Evolutionary conservation across 2,888 invertebrate species (phyloP).

Genomic region (Meganola albula): DNA sequence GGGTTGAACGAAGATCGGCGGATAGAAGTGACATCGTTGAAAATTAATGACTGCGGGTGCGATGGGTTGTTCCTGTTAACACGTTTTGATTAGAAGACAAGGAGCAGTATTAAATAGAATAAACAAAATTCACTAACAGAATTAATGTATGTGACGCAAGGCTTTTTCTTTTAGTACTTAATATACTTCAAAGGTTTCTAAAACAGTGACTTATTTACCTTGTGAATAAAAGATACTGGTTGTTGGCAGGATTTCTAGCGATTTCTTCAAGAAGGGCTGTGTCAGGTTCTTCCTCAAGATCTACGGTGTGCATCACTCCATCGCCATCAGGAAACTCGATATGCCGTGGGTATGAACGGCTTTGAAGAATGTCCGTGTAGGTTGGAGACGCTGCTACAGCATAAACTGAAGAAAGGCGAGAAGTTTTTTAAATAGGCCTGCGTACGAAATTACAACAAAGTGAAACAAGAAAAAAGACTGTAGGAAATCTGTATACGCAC

Average conservation of each 20-base stretch:
- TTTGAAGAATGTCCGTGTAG: neutral
- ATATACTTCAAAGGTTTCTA: too few species aligned
- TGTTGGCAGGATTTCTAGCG: conserved; percentile 37
- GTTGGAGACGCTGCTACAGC: conserved; percentile 36
- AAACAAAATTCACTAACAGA: neutral
- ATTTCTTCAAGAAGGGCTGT: conserved; percentile 32
- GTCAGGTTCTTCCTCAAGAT: conserved; percentile 37
- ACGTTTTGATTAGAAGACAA: too few species aligned
- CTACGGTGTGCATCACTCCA: conserved; percentile 36
- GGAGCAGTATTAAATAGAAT: too few species aligned
- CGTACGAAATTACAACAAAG: too few species aligned
- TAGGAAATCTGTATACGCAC: too few species aligned
- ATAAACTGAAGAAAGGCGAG: too few species aligned
- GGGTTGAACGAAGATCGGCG: conserved; percentile 43
- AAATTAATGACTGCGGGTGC: conserved; percentile 33
- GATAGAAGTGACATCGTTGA: conserved; percentile 40
- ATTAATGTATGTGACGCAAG: conserved; percentile 1
- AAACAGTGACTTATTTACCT: too few species aligned
- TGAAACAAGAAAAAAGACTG: too few species aligned
- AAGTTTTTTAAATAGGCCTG: too few species aligned
- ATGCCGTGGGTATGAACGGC: conserved; percentile 30
- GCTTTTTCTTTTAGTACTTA: neutral
- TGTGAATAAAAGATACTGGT: conserved; percentile 35
- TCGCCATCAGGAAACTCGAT: conserved; percentile 41
- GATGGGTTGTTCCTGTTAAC: conserved; percentile 43